Percentiles rank a stretch among this genome's conserved stretches.
Evolutionary conservation across 2,797 vertebrate genomes (phyloP).

Genomic region (Propithecus perrieri): DNA sequence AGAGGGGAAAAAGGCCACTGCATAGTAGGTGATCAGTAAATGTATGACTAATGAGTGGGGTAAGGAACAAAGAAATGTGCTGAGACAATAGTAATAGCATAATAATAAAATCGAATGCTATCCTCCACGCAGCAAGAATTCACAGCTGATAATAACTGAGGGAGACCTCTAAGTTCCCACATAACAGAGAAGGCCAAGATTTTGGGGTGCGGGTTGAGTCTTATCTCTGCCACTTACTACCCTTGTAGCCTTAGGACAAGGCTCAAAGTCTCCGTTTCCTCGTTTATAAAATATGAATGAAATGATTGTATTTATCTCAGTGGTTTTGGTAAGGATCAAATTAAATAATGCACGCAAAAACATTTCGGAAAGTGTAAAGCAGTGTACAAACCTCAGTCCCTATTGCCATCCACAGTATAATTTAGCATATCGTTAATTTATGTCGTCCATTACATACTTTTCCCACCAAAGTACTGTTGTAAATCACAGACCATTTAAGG

Average conservation of each 20-base stretch:
- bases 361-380: neutral
- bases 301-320: constrained; percentile 33
- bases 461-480: constrained; percentile 15
- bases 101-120: neutral
- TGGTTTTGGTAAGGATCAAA: neutral
- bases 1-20: no score
- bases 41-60: neutral
- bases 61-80: neutral
- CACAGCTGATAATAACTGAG: neutral
- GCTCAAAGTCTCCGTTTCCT: neutral
- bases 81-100: neutral
- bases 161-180: neutral
- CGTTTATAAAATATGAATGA: constrained; percentile 53
- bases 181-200: neutral
- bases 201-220: neutral
- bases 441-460: neutral
- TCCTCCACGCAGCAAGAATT: neutral
- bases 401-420: constrained; percentile 15
- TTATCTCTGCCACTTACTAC: neutral
- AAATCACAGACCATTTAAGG: constrained; percentile 41
- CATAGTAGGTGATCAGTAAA: neutral
- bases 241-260: neutral
- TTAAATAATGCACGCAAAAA: constrained; percentile 47
- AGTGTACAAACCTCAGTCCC: constrained; percentile 11
- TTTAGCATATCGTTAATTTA: constrained; percentile 53